phyloP scores from a whole-genome alignment of 2,888 invertebrate species.

The Andrena chrysosceles region DNA sequence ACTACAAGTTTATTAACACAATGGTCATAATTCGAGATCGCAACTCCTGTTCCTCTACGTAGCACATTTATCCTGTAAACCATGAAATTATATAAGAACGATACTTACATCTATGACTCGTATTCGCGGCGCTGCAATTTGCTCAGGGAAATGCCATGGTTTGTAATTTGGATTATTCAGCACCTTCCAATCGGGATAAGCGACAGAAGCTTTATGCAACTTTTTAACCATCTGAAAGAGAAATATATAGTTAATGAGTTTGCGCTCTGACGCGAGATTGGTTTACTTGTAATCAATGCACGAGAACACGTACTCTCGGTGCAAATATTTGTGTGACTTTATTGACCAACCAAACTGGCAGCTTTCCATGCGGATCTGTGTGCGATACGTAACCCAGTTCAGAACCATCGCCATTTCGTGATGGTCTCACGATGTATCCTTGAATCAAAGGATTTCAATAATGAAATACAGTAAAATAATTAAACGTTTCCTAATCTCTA shows the following conservation, averaged over 20 bases:
- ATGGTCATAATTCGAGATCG: slow-evolving; percentile 18
- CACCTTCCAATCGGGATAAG: slow-evolving; percentile 93
- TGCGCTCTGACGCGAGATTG: neutral
- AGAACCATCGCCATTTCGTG: slow-evolving; percentile 87
- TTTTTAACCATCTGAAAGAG: slow-evolving; percentile 89
- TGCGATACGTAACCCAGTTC: slow-evolving; percentile 95
- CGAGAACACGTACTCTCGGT: slow-evolving; percentile 87
- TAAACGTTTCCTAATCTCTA: slow-evolving; percentile 10
- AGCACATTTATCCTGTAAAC: slow-evolving; percentile 5
- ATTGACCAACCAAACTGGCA: slow-evolving; percentile 96
- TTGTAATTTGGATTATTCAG: slow-evolving; percentile 91
- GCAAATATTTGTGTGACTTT: slow-evolving; percentile 94
- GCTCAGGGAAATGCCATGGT: slow-evolving; percentile 96
- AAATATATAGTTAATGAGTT: neutral
- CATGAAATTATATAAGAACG: slow-evolving; percentile 11
- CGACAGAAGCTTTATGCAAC: slow-evolving; percentile 92
- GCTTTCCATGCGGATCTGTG: slow-evolving; percentile 94
- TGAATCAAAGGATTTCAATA: slow-evolving; percentile 31
- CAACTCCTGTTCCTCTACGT: slow-evolving; percentile 9
- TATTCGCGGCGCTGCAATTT: slow-evolving; percentile 91
- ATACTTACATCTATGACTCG: slow-evolving; percentile 89
- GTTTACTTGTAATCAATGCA: neutral
- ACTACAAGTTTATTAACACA: slow-evolving; percentile 74
- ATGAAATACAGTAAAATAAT: neutral
- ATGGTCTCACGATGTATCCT: slow-evolving; percentile 89